Base-by-base conservation (phyloP, 1,140 invertebrate species). In the Onthophagus taurus region DNA sequence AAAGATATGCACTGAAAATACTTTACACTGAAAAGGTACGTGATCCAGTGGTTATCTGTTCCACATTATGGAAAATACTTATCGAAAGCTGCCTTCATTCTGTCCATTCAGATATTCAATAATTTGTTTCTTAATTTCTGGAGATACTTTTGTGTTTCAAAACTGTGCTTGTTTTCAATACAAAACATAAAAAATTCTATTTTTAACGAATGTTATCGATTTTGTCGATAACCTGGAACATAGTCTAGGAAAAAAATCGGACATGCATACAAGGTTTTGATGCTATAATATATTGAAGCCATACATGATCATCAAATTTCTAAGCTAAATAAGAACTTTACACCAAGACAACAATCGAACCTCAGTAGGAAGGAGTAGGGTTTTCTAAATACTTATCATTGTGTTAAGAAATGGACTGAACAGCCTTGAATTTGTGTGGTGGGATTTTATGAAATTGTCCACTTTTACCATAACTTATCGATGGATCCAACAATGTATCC, bases 261-360 rank as follows among this genome's bases (percentile, higher is more conserved):
- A 26, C n/a, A n/a, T n/a, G n/a, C n/a, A 26, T 6, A n/a, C 6
- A 26, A 26, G n/a, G n/a, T 26, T 26, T 26, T 7, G 23, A 26
- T 26, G 6, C 6, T 26, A 7, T 26, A 26, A 26, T 26, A 26
- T n/a, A n/a, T n/a, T n/a, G n/a, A n/a, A n/a, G n/a, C n/a, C n/a
- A 26, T 26, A 7, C 23, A 26, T 26, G 23, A 26, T 26, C 23
- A 26, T 26, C 23, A 26, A 26, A 26, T 26, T 26, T 26, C 6
- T 7, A 26, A 7, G 23, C 6, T 7, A 26, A n/a, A 14, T 35
- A 23, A 50, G 39, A 43, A 37, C 41, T 50, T 47, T 50, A 26
- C 49, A 6, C 17, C 35, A 21, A 19, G 30, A 46, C 21, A 46
- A 24, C 44, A 24, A 41, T 46, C 36, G 17, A 31, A 46, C 33